These are phyloP conservation scores for Lasioglossum vierecki DNA, from an alignment of 2,888 invertebrate genomes.

Conservation along the genomic window DNA sequence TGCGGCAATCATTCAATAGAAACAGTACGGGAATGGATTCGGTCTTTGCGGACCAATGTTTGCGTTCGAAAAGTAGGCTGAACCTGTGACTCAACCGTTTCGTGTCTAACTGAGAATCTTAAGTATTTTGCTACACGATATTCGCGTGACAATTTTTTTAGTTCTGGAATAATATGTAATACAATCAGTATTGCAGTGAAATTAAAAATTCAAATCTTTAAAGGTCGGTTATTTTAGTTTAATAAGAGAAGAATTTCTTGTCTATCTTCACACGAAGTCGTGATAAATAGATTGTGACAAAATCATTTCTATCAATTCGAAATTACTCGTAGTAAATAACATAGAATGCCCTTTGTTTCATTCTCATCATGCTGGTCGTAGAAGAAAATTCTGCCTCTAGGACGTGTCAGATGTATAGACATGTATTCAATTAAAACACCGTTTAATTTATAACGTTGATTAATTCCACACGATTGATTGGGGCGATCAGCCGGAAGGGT, in stretches of 20 bases:
- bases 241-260: too few species aligned
- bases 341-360: too few species aligned
- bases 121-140: background rate
- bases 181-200: background rate
- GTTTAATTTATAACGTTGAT: background rate
- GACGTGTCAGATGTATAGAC: background rate
- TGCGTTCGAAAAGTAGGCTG: background rate
- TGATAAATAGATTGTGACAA: background rate
- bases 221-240: too few species aligned
- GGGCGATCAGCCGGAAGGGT: background rate
- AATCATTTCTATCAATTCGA: background rate
- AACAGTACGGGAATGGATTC: background rate
- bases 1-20: background rate
- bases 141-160: background rate
- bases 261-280: background rate
- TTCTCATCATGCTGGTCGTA: too few species aligned
- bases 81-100: background rate
- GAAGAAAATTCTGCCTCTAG: background rate
- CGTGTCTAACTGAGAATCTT: too few species aligned
- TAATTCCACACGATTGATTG: background rate
- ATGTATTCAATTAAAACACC: background rate
- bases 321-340: background rate
- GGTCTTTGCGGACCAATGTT: background rate
- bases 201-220: too few species aligned
- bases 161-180: background rate